Evolutionary conservation across 2,797 vertebrate genomes (phyloP), one percentile per base, ranked within the genome.

Genomic region (Margarornis squamiger): DNA sequence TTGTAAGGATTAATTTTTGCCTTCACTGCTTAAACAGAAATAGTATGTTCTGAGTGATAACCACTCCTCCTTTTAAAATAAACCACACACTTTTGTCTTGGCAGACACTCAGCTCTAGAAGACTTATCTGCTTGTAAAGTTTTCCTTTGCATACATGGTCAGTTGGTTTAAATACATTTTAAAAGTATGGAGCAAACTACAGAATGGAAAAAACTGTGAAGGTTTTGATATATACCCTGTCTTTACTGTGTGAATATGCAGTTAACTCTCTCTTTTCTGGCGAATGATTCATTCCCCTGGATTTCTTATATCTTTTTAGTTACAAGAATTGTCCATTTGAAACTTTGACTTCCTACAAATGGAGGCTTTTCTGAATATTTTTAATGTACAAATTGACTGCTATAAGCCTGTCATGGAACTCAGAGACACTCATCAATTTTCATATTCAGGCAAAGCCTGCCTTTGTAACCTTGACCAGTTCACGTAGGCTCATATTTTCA

Each of bases 51-150:
- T 79, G 87, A 94, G 86, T 88, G 93, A 97, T 91, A 97, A 95
- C 65, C 82, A 87, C 80, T 76, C 83, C 86, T 96, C 58, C 71
- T 92, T 94, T 94, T 93, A 97, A 96, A 97, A 94, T 89, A 92
- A 97, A 97, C 66, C 54, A 84, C 66, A 78, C 57, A 49, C 46
- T 79, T 95, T 92, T 89, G 17, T 46, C 82, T 97, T 97, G 92
- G 96, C 92, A 95, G 77, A 24, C 34, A 55, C 92, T 95, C 96
- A 96, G 58, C 41, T 46, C 46, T 88, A 78, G 71, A 87, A 92
- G 94, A 92, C 93, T 96, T 96, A 94, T 76, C 90, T 95, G 59
- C 95, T 94, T 97, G 84, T 96, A 96, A 97, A 97, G 67, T 82
- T 97, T 93, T 95, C 79, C 87, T 85, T 95, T 92, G 62, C 65